Evolutionary conservation across 2,113 vertebrate genomes (phyloP), one percentile per base, ranked within the genome.

Genomic region (Paramisgurnus dabryanus): DNA sequence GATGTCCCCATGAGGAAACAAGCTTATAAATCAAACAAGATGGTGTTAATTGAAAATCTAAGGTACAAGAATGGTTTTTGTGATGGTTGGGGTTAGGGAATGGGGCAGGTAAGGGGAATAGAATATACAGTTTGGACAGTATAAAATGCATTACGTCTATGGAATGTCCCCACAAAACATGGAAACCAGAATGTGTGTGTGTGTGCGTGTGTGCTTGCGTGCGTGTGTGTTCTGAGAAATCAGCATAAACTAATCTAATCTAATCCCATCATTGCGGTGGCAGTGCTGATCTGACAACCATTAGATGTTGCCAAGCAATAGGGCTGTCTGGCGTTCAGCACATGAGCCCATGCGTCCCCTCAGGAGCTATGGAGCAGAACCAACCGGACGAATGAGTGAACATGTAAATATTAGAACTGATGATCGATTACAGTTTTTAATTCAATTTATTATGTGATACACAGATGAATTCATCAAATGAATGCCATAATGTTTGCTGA

Each of bases 171-270:
- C 22, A 22, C 22, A 22, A 22, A 22, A 22, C 22, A 22, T 22
- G 22, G 22, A 22, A 22, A 22, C 22, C 22, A 22, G 22, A 22
- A 22, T 34, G 27, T 34, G 27, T 34, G 27, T 34, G 27, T 34
- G 27, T 34, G 27, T 34, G 27, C 3, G 27, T 34, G 27, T 34
- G 27, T 34, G 27, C 39, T 45, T 39, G 43, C 34, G 60, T 74
- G 58, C 53, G 45, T 64, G 45, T 61, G 5, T 67, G 50, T 76
- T 80, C 47, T 49, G 49, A 49, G 7, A 41, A 75, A 85, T 82
- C 72, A 71, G 61, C 75, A 83, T 83, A 83, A 53, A 58, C 47
- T 80, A 80, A 86, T 83, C 82, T 79, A 74, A 83, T 81, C 82
- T 86, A 86, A 86, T 81, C 76, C 79, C 79, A 79, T 83, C 79